phyloP scores from a whole-genome alignment of 2,797 vertebrate genomes.

The Microhierax caerulescens region DNA sequence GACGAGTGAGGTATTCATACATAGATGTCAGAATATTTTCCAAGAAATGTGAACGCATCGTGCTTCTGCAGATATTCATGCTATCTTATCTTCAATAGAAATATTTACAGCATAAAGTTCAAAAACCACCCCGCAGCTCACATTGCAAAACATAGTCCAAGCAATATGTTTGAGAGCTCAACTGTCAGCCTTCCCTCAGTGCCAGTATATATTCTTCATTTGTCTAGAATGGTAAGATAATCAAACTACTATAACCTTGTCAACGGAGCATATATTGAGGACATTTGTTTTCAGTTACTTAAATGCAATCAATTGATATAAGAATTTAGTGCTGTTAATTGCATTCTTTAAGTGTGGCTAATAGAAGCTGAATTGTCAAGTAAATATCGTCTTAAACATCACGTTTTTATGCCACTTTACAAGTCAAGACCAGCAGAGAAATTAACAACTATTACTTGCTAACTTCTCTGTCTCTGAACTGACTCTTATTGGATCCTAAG shows the following conservation, averaged over 20 bases:
- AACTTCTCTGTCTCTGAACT: neutral
- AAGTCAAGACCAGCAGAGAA: conserved; percentile 23
- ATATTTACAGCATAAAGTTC: neutral
- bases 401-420: neutral
- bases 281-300: conserved; percentile 43
- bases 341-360: conserved; percentile 25
- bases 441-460: neutral
- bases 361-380: neutral
- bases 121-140: neutral
- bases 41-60: neutral
- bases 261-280: neutral
- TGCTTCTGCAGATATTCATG: neutral
- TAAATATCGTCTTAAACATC: neutral
- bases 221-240: conserved; percentile 33
- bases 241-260: neutral
- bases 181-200: neutral
- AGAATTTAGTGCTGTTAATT: neutral
- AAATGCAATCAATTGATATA: neutral
- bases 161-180: neutral
- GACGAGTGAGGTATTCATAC: neutral
- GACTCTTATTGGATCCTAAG: neutral
- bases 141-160: neutral
- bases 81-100: conserved; percentile 21
- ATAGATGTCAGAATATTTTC: neutral
- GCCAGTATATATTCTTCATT: neutral